Conservation (phyloP, 2,888 invertebrate genomes). For the Drosophila formosana region DNA sequence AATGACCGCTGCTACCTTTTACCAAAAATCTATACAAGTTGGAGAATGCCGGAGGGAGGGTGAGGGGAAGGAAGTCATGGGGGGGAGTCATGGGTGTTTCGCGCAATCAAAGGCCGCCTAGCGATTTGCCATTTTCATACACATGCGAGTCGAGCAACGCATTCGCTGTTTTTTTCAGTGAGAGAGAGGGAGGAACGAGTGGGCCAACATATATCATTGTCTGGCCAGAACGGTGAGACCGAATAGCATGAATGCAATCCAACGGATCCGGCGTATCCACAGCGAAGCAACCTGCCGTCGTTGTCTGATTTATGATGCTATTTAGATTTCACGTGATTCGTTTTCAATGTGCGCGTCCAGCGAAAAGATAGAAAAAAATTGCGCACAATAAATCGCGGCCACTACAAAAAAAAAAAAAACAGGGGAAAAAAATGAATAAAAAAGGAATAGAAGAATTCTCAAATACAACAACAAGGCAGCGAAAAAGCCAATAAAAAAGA, state of each 20-base stretch:
- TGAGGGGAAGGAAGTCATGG: background rate
- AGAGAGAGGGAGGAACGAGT: background rate
- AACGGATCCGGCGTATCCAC: constrained; percentile 47
- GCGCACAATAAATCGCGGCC: constrained; percentile 73
- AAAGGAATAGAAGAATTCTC: constrained; percentile 19
- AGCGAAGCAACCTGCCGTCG: constrained; percentile 77
- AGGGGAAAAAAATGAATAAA: constrained; percentile 29
- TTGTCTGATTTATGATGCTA: constrained; percentile 82
- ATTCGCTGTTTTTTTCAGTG: constrained; percentile 50
- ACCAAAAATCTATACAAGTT: background rate
- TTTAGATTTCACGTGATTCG: constrained; percentile 82
- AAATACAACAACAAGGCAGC: constrained; percentile 20
- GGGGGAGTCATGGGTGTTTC: constrained; percentile 27
- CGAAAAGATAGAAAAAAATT: constrained; percentile 72
- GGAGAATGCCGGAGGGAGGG: background rate
- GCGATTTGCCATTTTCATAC: constrained; percentile 79
- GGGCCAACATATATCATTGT: constrained; percentile 71
- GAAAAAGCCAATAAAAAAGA: constrained; percentile 35
- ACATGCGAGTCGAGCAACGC: constrained; percentile 70
- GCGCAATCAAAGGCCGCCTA: constrained; percentile 79
- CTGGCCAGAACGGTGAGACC: constrained; percentile 63
- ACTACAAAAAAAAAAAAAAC: constrained; percentile 34
- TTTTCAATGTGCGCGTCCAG: constrained; percentile 79
- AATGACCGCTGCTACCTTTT: constrained; percentile 65
- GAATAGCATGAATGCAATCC: constrained; percentile 45